These are phyloP conservation scores for Rutpela maculata DNA, from an alignment of 2,888 invertebrate genomes.

Conservation along the genomic window DNA sequence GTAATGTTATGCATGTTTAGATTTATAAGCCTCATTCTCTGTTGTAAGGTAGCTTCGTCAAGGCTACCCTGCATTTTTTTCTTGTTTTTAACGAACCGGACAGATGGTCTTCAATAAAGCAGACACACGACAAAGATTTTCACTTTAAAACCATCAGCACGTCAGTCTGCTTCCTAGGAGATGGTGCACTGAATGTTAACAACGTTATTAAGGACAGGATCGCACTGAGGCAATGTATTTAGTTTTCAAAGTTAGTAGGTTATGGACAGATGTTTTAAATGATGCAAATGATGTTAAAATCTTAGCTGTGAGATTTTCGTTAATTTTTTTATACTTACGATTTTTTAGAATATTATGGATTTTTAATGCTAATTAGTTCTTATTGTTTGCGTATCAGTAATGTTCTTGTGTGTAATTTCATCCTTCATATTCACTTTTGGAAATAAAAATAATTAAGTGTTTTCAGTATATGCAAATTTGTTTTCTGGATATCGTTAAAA, in stretches of 20 bases:
- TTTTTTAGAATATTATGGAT: no score
- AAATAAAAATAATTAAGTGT: no score
- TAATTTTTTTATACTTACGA: no score
- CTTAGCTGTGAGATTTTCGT: no score
- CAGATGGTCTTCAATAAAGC: slow-evolving; percentile 48
- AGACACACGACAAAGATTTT: slow-evolving; percentile 49
- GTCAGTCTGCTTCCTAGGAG: slow-evolving; percentile 42
- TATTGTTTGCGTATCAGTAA: no score
- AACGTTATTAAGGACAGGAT: slow-evolving; percentile 32
- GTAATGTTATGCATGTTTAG: slow-evolving; percentile 7
- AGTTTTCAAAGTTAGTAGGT: background rate
- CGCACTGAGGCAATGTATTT: background rate
- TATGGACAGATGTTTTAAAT: no score
- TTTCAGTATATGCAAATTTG: no score
- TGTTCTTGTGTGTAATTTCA: no score
- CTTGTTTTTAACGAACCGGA: slow-evolving; percentile 31
- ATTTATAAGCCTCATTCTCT: background rate
- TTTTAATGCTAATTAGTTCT: no score
- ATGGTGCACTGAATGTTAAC: slow-evolving; percentile 45
- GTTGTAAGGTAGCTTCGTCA: slow-evolving; percentile 9
- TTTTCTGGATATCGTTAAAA: no score
- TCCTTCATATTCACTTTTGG: no score
- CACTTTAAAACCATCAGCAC: slow-evolving; percentile 44
- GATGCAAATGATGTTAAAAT: no score
- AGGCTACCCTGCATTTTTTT: slow-evolving; percentile 20